A percentile compares a stretch with the other conserved stretches of the same genome.
Evolutionary conservation across 2,113 vertebrate genomes (phyloP).

Genomic region (Cinclus mexicanus): DNA sequence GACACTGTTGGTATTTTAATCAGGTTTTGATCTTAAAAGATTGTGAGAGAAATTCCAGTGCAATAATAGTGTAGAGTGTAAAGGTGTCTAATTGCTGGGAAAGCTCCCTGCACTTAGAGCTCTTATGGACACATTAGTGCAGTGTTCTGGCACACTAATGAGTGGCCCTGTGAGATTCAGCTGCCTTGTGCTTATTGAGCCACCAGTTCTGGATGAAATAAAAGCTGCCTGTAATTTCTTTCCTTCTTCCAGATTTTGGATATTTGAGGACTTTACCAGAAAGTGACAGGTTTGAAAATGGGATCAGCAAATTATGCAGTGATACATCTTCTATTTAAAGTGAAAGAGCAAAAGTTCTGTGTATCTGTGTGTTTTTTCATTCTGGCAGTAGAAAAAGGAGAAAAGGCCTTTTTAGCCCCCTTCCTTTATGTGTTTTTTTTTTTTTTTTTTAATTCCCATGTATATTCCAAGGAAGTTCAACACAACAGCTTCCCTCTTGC

Average conservation of each 20-base stretch:
- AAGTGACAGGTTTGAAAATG: neutral
- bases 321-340: neutral
- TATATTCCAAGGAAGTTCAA: neutral
- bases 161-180: neutral
- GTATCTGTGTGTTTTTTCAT: neutral
- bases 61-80: neutral
- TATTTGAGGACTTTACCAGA: neutral
- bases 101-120: neutral
- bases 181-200: neutral
- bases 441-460: neutral
- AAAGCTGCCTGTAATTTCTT: neutral
- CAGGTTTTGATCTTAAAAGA: neutral
- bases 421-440: neutral
- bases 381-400: neutral
- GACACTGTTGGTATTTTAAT: neutral
- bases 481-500: neutral
- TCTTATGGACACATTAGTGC: neutral
- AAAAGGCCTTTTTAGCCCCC: accelerated
- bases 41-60: neutral
- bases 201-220: neutral
- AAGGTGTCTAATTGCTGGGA: neutral
- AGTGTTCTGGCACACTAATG: neutral
- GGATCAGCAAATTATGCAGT: neutral
- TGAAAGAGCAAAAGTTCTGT: neutral
- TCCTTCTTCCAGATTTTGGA: neutral